phyloP scores from a whole-genome alignment of 2,113 vertebrate genomes.

The Pleuronectes platessa region DNA sequence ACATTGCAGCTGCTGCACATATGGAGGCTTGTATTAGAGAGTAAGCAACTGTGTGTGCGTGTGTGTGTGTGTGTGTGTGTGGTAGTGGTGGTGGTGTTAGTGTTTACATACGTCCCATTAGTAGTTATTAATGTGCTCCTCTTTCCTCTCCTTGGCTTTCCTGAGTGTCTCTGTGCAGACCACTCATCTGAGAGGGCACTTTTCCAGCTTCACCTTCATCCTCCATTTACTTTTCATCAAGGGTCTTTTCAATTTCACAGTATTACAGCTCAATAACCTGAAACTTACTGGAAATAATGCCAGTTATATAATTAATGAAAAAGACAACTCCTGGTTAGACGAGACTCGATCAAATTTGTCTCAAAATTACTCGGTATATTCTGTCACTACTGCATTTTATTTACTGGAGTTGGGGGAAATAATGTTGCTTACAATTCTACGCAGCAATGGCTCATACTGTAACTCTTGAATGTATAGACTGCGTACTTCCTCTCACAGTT shows the following conservation, averaged over 20 bases:
- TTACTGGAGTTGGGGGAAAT: neutral
- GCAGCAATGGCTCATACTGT: neutral
- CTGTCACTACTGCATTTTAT: too few species aligned
- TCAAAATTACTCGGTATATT: neutral
- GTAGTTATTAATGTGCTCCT: slow-evolving; percentile 20
- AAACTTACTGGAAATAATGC: neutral
- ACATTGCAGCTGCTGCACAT: slow-evolving; percentile 19
- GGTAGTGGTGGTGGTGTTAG: slow-evolving; percentile 1
- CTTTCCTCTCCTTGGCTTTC: slow-evolving; percentile 27
- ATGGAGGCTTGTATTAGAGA: neutral
- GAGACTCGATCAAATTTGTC: too few species aligned
- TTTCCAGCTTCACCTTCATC: slow-evolving; percentile 29
- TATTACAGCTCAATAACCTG: neutral
- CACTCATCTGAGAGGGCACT: neutral
- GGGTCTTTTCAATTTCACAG: neutral
- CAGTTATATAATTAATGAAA: neutral
- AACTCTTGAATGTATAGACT: too few species aligned
- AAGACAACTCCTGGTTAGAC: neutral
- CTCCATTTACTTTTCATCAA: slow-evolving; percentile 30
- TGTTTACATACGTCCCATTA: slow-evolving; percentile 39
- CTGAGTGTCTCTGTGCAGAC: slow-evolving; percentile 35
- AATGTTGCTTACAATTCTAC: neutral
- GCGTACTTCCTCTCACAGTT: neutral
- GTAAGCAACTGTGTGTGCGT: slow-evolving; percentile 44
- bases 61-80: too few species aligned